Percentiles rank a stretch among this genome's conserved stretches.
Evolutionary conservation across 2,113 vertebrate species (phyloP).

Genomic region (Nannospalax galili): DNA sequence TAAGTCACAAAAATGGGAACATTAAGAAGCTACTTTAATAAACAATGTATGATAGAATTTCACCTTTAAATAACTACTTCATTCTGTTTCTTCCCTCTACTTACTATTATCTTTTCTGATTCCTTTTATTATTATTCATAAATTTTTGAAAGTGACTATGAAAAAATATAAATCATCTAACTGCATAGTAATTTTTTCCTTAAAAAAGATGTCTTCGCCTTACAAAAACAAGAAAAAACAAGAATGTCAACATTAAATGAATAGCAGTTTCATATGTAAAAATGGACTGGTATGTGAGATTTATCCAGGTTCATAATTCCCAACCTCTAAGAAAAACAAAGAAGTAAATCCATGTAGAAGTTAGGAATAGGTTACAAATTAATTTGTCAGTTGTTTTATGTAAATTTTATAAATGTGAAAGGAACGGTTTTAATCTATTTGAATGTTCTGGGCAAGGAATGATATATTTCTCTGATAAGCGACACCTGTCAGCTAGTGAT

Average conservation of each 20-base stretch:
- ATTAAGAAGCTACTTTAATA: not conserved
- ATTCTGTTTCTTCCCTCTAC: not conserved
- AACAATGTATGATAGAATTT: not conserved
- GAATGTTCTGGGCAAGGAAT: not conserved
- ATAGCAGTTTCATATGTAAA: slow-evolving; percentile 6
- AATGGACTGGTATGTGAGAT: not conserved
- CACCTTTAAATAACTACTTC: not conserved
- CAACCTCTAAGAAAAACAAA: not conserved
- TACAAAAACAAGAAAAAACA: not conserved
- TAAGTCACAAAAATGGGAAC: not conserved
- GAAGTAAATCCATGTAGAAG: slow-evolving; percentile 28
- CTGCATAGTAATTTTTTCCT: not conserved
- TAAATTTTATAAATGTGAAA: slow-evolving; percentile 51
- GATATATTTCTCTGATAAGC: slow-evolving; percentile 41
- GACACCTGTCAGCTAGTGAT: slow-evolving; percentile 44
- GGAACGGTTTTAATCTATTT: slow-evolving; percentile 28
- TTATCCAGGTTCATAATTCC: not conserved
- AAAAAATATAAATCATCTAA: slow-evolving; percentile 25
- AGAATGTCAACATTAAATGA: not conserved
- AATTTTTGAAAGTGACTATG: no score
- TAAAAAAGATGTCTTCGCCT: not conserved
- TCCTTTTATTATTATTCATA: not conserved
- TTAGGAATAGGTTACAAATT: slow-evolving; percentile 54
- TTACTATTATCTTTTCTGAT: not conserved
- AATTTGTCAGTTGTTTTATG: slow-evolving; percentile 40